phyloP scores from a whole-genome alignment of 2,888 invertebrate genomes.

The Trachelus iudaicus region DNA sequence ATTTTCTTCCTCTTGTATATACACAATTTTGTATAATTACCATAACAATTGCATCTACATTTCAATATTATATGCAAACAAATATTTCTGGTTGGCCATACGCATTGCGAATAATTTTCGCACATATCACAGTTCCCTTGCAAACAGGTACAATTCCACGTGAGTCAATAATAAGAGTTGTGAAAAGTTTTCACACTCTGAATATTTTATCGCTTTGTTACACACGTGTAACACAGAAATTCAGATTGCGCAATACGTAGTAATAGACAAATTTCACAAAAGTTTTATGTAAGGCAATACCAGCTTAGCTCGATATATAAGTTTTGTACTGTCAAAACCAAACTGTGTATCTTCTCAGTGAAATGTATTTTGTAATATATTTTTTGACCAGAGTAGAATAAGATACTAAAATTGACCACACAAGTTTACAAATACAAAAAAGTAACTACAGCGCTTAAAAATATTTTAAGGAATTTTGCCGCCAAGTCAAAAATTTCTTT shows the following conservation, averaged over 20 bases:
- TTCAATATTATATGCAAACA: not conserved
- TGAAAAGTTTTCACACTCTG: not conserved
- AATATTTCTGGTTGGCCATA: not conserved
- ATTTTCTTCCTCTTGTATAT: not conserved
- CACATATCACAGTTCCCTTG: not conserved
- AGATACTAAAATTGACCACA: not conserved
- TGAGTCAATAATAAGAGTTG: not conserved
- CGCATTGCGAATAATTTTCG: not conserved
- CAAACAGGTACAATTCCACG: not conserved
- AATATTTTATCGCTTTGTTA: not conserved
- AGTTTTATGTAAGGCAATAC: not conserved
- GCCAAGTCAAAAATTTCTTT: not conserved
- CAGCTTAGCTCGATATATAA: not conserved
- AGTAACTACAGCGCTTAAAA: not conserved
- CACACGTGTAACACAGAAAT: not conserved
- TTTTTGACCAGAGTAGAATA: conserved; percentile 2
- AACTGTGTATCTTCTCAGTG: not conserved
- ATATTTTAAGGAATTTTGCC: not conserved
- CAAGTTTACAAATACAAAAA: not conserved
- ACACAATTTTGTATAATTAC: not conserved
- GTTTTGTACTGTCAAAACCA: not conserved
- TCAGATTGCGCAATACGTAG: not conserved
- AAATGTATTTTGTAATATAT: conserved; percentile 11
- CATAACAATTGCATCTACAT: not conserved
- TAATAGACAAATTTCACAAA: not conserved